phyloP scores from a whole-genome alignment of 2,797 vertebrate genomes.

The Nannoperca obscura region DNA sequence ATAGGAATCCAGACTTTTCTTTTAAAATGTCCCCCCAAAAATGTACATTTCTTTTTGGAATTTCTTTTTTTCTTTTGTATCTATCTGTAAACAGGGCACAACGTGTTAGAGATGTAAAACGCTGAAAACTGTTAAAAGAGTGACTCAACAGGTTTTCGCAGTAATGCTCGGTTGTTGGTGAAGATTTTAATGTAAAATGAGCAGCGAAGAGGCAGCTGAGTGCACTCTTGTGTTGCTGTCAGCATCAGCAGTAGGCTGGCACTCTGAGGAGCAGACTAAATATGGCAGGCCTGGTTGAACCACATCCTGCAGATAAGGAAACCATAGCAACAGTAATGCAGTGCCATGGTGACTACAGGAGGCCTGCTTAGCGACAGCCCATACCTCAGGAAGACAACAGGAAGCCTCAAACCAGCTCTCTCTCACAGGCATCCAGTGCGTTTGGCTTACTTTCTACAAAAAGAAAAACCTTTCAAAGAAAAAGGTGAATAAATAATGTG shows the following conservation, averaged over 20 bases:
- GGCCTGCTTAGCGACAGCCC: constrained; percentile 62
- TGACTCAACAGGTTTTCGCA: constrained; percentile 18
- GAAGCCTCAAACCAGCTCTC: constrained; percentile 39
- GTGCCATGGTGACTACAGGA: constrained; percentile 71
- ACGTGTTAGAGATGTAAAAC: not conserved
- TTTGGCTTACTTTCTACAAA: constrained; percentile 8
- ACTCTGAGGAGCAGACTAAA: constrained; percentile 70
- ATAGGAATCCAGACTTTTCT: constrained; percentile 32
- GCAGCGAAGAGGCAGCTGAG: constrained; percentile 39
- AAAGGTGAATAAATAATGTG: not conserved
- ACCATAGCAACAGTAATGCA: constrained; percentile 87
- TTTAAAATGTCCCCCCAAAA: not conserved
- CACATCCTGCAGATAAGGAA: constrained; percentile 82
- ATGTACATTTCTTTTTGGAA: not conserved
- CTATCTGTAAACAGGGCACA: not conserved
- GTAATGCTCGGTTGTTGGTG: not conserved
- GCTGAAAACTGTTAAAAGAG: not conserved
- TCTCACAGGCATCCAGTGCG: not conserved
- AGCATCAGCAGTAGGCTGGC: constrained; percentile 58
- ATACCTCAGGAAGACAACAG: constrained; percentile 54
- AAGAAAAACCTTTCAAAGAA: constrained; percentile 12
- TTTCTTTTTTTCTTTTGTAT: not conserved
- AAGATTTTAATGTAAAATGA: constrained; percentile 36
- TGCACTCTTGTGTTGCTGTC: constrained; percentile 58
- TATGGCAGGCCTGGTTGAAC: constrained; percentile 81